Conservation (phyloP, 1,140 invertebrate genomes). For the Lepidurus arcticus region DNA sequence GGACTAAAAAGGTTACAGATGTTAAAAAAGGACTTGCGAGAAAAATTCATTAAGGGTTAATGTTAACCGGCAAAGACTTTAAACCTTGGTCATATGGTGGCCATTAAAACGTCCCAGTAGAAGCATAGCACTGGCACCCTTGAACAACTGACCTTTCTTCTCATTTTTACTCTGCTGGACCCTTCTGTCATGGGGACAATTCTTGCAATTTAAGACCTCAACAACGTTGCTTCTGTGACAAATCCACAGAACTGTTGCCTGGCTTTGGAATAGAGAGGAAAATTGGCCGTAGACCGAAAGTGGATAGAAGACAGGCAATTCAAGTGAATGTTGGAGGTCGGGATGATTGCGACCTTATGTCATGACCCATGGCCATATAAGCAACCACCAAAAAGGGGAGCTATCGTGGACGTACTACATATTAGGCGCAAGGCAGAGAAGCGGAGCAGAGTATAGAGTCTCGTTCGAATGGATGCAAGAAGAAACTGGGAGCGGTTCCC, state of each 20-base stretch:
- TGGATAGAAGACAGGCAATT: not conserved
- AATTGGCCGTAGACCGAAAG: not conserved
- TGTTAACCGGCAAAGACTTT: not conserved
- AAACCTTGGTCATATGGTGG: constrained; percentile 1
- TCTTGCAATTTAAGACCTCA: not conserved
- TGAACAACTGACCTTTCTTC: not conserved
- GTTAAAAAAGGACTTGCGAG: not conserved
- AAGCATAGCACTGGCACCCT: not conserved
- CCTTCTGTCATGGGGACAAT: not conserved
- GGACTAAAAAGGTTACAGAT: not conserved
- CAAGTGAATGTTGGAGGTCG: not conserved
- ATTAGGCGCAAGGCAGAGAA: too few species aligned
- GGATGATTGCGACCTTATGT: not conserved
- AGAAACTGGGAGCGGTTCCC: constrained; percentile 5
- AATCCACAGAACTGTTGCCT: too few species aligned
- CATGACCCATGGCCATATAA: not conserved
- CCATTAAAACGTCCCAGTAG: not conserved
- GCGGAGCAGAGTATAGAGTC: not conserved
- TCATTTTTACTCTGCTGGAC: not conserved
- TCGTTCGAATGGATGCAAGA: not conserved
- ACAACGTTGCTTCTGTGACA: not conserved
- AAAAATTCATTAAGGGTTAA: not conserved
- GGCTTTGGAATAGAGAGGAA: too few species aligned
- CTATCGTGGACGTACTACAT: not conserved
- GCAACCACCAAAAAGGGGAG: not conserved